Base-by-base conservation (phyloP, 37 sponge, comb jelly and placozoan genomes). In the Amphimedon queenslandica region DNA sequence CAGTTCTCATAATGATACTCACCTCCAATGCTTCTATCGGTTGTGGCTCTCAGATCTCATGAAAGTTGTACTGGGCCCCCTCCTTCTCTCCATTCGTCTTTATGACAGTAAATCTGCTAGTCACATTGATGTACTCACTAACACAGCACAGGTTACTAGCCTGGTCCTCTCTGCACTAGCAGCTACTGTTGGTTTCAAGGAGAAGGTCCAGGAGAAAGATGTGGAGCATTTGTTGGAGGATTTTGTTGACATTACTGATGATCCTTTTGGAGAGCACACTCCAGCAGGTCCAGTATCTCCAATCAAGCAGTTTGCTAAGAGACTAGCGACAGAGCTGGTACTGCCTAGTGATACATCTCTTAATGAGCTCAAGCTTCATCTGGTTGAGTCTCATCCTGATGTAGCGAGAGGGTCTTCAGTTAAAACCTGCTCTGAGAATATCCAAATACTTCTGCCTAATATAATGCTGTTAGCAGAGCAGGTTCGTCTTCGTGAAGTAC, bases 381-480 rank as follows among this genome's bases (percentile, higher is more conserved):
- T 84, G 43, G 32, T 77, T 24, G 39, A 51, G 5, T 43, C 64
- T 37, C 61, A 51, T 0, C 69, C 75, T 0, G 42, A 1, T 24
- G 71, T 55, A 29, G 39, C 72, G 1, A 25, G 55, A 35, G 42
- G 43, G 18, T 36, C 70, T 1, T 66, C 84, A 18, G 37, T 68
- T 0, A 57, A 74, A 18, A 23, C 40, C 1, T 64, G 36, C 42
- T 20, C 66, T 16, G 41, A 42, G 24, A 56, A 65, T 0, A 30
- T 84, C 35, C 71, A 63, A 2, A 77, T 84, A 51, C 68, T 84
- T 27, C 34, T 30, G 37, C 58, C 58, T 37, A 77, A 84, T 36
- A 67, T 84, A 23, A 77, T 84, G 72, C 42, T 84, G 10, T 27
- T 77, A 18, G 77, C 73, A 6, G 84, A 84, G 24, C 71, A 77